These are phyloP conservation scores for Archegozetes longisetosus DNA, from an alignment of 1,140 invertebrate species.

Conservation along the genomic window DNA sequence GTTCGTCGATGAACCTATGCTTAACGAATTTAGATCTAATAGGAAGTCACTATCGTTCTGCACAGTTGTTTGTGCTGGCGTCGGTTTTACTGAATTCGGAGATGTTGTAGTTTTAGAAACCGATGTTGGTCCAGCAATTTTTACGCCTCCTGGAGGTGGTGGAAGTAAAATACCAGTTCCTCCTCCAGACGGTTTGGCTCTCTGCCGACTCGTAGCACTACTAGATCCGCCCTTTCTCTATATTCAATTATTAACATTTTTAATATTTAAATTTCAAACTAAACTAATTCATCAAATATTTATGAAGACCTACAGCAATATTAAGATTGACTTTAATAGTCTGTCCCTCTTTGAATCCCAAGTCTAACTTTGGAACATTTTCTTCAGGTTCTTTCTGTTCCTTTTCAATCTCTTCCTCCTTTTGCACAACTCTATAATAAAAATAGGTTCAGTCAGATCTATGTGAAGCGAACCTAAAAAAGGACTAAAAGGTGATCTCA, in stretches of 20 bases:
- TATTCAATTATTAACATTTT: not conserved
- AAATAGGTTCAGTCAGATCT: not conserved
- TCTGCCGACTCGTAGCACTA: slow-evolving; percentile 25
- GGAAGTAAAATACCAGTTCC: slow-evolving; percentile 47
- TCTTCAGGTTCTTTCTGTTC: slow-evolving; percentile 40
- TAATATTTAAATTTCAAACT: not conserved
- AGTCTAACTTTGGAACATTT: slow-evolving; percentile 63
- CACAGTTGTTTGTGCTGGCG: not conserved
- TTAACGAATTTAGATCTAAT: not conserved
- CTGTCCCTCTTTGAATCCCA: slow-evolving; percentile 96
- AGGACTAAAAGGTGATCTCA: not conserved
- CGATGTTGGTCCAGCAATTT: slow-evolving; percentile 38
- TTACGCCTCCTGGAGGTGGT: slow-evolving; percentile 60
- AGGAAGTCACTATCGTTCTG: not conserved
- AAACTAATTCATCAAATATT: not conserved
- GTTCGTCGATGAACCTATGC: not conserved
- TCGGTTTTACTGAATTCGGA: not conserved
- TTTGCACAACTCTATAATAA: slow-evolving; percentile 37
- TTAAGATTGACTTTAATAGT: slow-evolving; percentile 98
- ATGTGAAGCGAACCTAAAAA: not conserved
- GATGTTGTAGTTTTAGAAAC: not conserved
- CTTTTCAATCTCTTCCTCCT: slow-evolving; percentile 52
- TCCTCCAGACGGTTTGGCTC: slow-evolving; percentile 35
- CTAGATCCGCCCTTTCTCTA: not conserved
- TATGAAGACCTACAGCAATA: slow-evolving; percentile 58